Base-by-base conservation (phyloP, 2,113 vertebrate genomes). In the Forbesichthys agassizii region DNA sequence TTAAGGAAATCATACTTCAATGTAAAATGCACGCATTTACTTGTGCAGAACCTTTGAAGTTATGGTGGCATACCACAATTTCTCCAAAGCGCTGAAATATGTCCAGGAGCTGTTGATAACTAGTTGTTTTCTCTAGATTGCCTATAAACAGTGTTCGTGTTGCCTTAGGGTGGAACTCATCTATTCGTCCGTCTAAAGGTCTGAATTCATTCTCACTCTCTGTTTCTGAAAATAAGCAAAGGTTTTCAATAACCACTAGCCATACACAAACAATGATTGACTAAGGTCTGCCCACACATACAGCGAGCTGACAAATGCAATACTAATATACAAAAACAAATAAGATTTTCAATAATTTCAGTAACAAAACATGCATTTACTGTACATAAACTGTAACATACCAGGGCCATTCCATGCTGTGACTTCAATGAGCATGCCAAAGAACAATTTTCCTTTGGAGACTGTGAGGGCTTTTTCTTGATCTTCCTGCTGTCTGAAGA, bases 191-290 rank as follows among this genome's bases (percentile, higher is more conserved):
- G 88, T 99, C 98, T 88, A 99, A 87, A 57, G 98, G 98, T 54
- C 97, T 94, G 81, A 98, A 98, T 86, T 99, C 98, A 87, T 99
- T 99, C 91, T 99, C 98, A 1, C 96, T 99, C 91, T 99, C 98
- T 0, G 98, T 99, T 93, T 99, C 98, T 99, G 82, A 73, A 47
- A 46, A 4, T 63, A 33, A 64, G 16, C 72, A 60, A 0, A 9
- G 6, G 4, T 54, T 65, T 20, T 62, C 57, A 1, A 59, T 64
- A 48, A 57, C 62, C 5, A 65, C 60, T n/a, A 27, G 27, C 1
- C 27, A 27, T 27, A 27, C 27, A 27, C 27, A 27, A 27, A 27
- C 27, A 27, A 27, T 27, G 27, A 27, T 63, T 58, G 54, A 1
- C n/a, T 56, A 6, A 33, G 13, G 56, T 58, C 33, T 58, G 10